Evolutionary conservation across 1,140 invertebrate genomes (phyloP).

Genomic region (Scaptomyza graminum): DNA sequence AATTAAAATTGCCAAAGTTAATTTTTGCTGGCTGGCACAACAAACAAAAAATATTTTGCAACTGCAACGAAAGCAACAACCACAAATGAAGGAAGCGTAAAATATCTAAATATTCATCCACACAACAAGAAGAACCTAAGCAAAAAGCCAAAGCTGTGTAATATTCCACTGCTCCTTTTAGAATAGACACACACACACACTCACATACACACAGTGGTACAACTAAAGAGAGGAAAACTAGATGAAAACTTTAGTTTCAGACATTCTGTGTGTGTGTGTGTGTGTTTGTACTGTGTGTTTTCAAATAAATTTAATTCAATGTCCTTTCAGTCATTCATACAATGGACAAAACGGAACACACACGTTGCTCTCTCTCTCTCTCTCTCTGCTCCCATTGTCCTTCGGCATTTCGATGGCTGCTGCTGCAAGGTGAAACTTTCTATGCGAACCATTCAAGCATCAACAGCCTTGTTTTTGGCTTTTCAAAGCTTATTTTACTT

Average conservation of each 20-base stretch:
- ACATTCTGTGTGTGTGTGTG: slow-evolving; percentile 39
- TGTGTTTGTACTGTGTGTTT: slow-evolving; percentile 63
- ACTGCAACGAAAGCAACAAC: slow-evolving; percentile 14
- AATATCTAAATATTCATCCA: slow-evolving; percentile 62
- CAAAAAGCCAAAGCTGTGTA: slow-evolving; percentile 44
- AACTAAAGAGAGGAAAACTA: background rate
- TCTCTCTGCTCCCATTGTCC: slow-evolving; percentile 46
- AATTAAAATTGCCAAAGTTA: slow-evolving; percentile 79
- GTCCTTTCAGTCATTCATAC: slow-evolving; percentile 77
- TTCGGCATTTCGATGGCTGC: slow-evolving; percentile 31
- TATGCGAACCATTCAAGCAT: slow-evolving; percentile 66
- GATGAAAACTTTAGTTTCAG: slow-evolving; percentile 71
- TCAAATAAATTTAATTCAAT: slow-evolving; percentile 82
- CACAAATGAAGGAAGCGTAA: slow-evolving; percentile 49
- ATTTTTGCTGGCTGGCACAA: slow-evolving; percentile 51
- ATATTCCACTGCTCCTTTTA: slow-evolving; percentile 32
- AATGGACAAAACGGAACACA: slow-evolving; percentile 46
- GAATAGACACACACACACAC: background rate
- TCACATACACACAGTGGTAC: background rate
- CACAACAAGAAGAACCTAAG: slow-evolving; percentile 32
- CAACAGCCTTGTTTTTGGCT: slow-evolving; percentile 42
- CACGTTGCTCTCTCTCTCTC: slow-evolving; percentile 16
- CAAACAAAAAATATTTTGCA: slow-evolving; percentile 34
- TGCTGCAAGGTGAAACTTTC: slow-evolving; percentile 64
- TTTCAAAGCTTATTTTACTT: slow-evolving; percentile 39